Evolutionary conservation across 1,140 invertebrate species (phyloP), one percentile per base, ranked within the genome.

Genomic region (Bilobella aurantiaca): DNA sequence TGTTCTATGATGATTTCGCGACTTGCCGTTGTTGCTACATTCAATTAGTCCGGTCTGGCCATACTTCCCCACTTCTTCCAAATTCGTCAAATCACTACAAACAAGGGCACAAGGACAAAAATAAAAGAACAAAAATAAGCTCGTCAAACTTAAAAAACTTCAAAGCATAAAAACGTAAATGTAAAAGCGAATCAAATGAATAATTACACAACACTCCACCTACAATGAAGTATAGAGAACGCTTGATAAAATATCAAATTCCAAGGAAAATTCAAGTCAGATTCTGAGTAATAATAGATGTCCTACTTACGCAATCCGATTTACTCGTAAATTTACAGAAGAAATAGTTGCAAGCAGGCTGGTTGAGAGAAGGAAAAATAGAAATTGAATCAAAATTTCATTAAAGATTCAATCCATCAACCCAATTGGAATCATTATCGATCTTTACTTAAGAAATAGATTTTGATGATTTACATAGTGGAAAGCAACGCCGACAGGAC

Each of bases 231-330:
- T n/a, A n/a, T n/a, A n/a, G n/a, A n/a, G 28, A 30, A 21, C 62
- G 28, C 23, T 46, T 31, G 21, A 16, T 37, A 58, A 67, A 67
- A 63, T 16, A 18, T 47, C 56, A 30, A 25, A 57, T 57, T 25
- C 37, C 27, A n/a, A 37, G 37, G 46, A 42, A 42, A n/a, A 42
- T 42, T 42, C 37, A 28, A 37, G 49, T 59, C 29, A 68, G n/a
- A n/a, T n/a, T n/a, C n/a, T n/a, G n/a, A n/a, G n/a, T n/a, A n/a
- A n/a, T n/a, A n/a, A n/a, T n/a, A n/a, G n/a, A n/a, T n/a, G n/a
- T n/a, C n/a, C n/a, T 79, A 90, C 88, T 89, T 90, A 90, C 88
- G 87, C 87, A 81, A 90, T 90, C 82, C 87, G 82, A 84, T 89
- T 89, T 82, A 90, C 84, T 82, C 86, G 86, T 80, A 89, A 85